phyloP scores from a whole-genome alignment of 2,113 vertebrate genomes.

The Scalopus aquaticus region DNA sequence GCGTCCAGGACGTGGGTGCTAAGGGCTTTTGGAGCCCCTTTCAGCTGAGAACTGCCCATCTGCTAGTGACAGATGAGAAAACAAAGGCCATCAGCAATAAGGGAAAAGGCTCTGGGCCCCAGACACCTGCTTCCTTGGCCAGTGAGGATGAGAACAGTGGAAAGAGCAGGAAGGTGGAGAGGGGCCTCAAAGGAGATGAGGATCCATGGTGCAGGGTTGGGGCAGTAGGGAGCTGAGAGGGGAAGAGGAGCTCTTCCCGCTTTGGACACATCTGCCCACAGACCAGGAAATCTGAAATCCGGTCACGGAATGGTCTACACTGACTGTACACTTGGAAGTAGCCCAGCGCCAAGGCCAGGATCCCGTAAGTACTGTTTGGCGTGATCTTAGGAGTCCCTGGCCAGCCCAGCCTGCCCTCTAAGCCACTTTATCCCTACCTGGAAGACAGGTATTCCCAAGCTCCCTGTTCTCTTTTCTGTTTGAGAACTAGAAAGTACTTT shows the following conservation, averaged over 20 bases:
- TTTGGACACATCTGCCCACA: neutral
- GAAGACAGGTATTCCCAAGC: neutral
- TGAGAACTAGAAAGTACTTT: neutral
- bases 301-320: neutral
- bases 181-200: neutral
- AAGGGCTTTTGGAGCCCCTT: neutral
- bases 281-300: neutral
- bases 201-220: neutral
- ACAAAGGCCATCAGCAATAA: neutral
- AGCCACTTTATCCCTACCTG: neutral
- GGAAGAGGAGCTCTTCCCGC: neutral
- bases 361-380: neutral
- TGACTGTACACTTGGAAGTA: neutral
- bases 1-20: neutral
- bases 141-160: neutral
- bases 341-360: neutral
- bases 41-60: neutral
- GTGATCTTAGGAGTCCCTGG: neutral
- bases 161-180: neutral
- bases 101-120: neutral
- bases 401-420: neutral
- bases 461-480: neutral
- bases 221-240: neutral
- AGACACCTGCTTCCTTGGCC: neutral
- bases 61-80: neutral